phyloP scores from a whole-genome alignment of 1,140 invertebrate species.

The Drosophila nigrodunni region DNA sequence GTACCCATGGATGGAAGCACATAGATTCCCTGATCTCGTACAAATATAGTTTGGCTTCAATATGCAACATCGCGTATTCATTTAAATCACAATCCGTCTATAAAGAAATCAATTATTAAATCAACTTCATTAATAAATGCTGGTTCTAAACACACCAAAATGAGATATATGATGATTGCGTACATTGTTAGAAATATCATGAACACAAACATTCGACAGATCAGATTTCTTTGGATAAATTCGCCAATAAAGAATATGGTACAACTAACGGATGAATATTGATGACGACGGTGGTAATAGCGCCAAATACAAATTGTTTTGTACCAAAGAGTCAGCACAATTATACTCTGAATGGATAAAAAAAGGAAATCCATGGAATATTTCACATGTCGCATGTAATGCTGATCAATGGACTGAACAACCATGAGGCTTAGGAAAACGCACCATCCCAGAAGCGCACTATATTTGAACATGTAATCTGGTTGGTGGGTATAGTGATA shows the following conservation, averaged over 20 bases:
- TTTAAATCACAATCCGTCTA: constrained; percentile 40
- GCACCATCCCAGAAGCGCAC: constrained; percentile 51
- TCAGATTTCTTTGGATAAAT: constrained; percentile 34
- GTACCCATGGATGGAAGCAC: constrained; percentile 89
- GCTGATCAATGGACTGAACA: constrained; percentile 6
- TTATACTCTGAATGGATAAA: constrained; percentile 38
- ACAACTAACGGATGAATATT: constrained; percentile 86
- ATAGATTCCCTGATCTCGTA: constrained; percentile 42
- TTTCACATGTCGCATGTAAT: not conserved
- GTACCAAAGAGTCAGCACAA: constrained; percentile 82
- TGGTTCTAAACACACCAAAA: constrained; percentile 85
- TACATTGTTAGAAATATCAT: constrained; percentile 85
- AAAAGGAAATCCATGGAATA: not conserved
- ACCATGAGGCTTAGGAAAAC: constrained; percentile 32
- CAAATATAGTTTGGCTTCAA: constrained; percentile 52
- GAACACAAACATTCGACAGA: constrained; percentile 41
- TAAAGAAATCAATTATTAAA: not conserved
- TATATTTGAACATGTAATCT: constrained; percentile 75
- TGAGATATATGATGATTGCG: constrained; percentile 87
- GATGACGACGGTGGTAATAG: constrained; percentile 86
- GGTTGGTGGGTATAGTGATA: constrained; percentile 61
- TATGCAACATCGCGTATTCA: constrained; percentile 21
- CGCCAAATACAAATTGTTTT: constrained; percentile 83
- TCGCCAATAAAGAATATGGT: constrained; percentile 74
- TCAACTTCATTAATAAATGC: not conserved